phyloP scores from a whole-genome alignment of 2,797 vertebrate genomes.

The Rhynchotus rufescens region DNA sequence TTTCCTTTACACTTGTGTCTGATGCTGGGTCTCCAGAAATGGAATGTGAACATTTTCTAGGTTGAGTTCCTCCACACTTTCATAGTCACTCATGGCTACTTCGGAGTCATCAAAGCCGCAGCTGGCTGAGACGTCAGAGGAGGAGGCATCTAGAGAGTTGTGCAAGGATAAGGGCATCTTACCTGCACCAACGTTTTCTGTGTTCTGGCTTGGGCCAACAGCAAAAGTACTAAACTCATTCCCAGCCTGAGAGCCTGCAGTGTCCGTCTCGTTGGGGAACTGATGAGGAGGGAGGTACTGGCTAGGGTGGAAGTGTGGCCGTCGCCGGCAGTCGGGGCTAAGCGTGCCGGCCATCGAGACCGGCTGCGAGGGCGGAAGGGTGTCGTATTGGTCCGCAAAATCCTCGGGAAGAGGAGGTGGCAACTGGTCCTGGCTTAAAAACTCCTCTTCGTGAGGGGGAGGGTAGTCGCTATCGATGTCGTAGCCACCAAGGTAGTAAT shows the following conservation, averaged over 20 bases:
- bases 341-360: constrained; percentile 87
- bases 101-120: constrained; percentile 88
- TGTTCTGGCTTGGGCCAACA: constrained; percentile 72
- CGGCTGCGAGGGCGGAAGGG: constrained; percentile 80
- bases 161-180: constrained; percentile 82
- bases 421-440: constrained; percentile 91
- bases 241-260: constrained; percentile 68
- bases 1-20: constrained; percentile 92
- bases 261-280: constrained; percentile 84
- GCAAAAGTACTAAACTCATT: constrained; percentile 83
- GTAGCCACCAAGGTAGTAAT: constrained; percentile 97
- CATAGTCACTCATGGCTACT: constrained; percentile 88
- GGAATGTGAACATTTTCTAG: constrained; percentile 82
- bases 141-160: constrained; percentile 88
- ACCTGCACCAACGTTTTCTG: constrained; percentile 82
- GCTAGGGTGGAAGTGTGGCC: constrained; percentile 93
- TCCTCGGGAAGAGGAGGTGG: constrained; percentile 91
- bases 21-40: constrained; percentile 89
- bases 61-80: constrained; percentile 87
- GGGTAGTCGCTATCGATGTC: constrained; percentile 97
- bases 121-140: constrained; percentile 86
- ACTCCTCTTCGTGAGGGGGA: constrained; percentile 92
- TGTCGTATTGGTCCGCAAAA: constrained; percentile 86
- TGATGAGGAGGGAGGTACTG: constrained; percentile 96
- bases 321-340: constrained; percentile 83